Evolutionary conservation across 2,797 vertebrate genomes (phyloP).

Genomic region (Gadopsis marmoratus): DNA sequence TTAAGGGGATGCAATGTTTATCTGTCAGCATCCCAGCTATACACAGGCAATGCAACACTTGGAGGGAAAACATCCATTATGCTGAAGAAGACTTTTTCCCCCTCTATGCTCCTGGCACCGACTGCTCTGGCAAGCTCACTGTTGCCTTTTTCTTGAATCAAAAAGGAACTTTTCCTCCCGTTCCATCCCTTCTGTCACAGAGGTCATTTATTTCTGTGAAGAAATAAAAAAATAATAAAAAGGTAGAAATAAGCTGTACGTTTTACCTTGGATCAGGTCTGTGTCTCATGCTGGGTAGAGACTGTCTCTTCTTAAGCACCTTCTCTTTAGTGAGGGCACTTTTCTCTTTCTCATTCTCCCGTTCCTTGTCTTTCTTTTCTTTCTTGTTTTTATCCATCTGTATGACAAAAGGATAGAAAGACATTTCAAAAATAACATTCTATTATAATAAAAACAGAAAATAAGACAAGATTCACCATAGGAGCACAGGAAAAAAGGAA

Average conservation of each 20-base stretch:
- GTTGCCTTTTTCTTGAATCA: conserved; percentile 48
- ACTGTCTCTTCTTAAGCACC: conserved; percentile 92
- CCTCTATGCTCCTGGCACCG: conserved; percentile 27
- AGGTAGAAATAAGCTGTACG: no score
- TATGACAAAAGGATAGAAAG: background rate
- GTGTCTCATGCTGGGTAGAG: conserved; percentile 86
- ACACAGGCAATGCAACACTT: conserved; percentile 24
- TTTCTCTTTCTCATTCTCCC: conserved; percentile 96
- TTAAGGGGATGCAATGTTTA: background rate
- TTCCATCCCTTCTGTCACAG: conserved; percentile 23
- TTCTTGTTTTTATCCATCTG: conserved; percentile 92
- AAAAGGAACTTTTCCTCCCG: conserved; percentile 29
- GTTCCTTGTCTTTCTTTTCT: conserved; percentile 96
- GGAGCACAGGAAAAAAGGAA: background rate
- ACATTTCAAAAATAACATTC: background rate
- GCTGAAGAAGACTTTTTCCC: conserved; percentile 23
- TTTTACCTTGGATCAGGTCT: conserved; percentile 87
- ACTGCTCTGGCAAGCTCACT: conserved; percentile 38
- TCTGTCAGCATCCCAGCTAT: conserved; percentile 32
- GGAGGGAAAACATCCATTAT: conserved; percentile 60
- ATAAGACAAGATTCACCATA: background rate
- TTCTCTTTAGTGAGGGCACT: conserved; percentile 91
- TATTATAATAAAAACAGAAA: background rate
- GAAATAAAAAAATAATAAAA: background rate
- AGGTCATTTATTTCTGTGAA: conserved; percentile 43